Percentiles rank a stretch among this genome's conserved stretches.
Conservation (phyloP, 2,888 invertebrate species). For the Baronia brevicornis region DNA sequence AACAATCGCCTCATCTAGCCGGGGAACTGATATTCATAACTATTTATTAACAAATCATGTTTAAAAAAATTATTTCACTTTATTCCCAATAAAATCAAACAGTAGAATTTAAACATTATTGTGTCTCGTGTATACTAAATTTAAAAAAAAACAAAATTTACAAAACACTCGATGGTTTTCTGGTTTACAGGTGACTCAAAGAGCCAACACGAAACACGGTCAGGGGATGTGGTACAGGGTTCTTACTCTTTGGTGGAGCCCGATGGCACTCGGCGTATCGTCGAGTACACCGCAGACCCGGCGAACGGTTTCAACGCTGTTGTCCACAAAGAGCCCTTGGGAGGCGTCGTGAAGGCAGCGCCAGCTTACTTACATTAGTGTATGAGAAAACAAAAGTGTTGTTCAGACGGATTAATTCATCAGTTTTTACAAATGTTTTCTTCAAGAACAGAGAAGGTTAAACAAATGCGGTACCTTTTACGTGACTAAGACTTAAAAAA, state of each 20-base stretch:
- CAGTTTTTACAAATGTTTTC: too few relatives aligned
- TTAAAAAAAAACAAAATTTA: too few relatives aligned
- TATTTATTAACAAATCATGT: too few relatives aligned
- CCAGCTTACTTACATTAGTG: slow-evolving; percentile 44
- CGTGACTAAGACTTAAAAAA: too few relatives aligned
- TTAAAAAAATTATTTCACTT: background rate
- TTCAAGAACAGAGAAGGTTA: too few relatives aligned
- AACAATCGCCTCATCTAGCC: too few relatives aligned
- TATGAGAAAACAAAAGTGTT: background rate
- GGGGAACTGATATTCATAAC: too few relatives aligned
- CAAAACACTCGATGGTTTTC: background rate
- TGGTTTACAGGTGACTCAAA: slow-evolving; percentile 56
- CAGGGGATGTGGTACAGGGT: slow-evolving; percentile 79
- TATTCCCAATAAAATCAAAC: too few relatives aligned
- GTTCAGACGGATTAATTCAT: too few relatives aligned
- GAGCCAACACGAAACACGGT: slow-evolving; percentile 70
- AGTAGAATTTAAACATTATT: too few relatives aligned
- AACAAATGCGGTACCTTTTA: too few relatives aligned
- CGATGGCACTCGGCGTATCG: slow-evolving; percentile 77
- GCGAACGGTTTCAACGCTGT: slow-evolving; percentile 80
- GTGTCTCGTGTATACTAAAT: too few relatives aligned
- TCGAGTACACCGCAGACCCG: slow-evolving; percentile 80
- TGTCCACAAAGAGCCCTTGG: slow-evolving; percentile 77
- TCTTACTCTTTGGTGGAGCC: slow-evolving; percentile 78
- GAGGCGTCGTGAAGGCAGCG: slow-evolving; percentile 59